These are phyloP conservation scores for Gadopsis bispinosus DNA, from an alignment of 2,797 vertebrate genomes.

Conservation along the genomic window DNA sequence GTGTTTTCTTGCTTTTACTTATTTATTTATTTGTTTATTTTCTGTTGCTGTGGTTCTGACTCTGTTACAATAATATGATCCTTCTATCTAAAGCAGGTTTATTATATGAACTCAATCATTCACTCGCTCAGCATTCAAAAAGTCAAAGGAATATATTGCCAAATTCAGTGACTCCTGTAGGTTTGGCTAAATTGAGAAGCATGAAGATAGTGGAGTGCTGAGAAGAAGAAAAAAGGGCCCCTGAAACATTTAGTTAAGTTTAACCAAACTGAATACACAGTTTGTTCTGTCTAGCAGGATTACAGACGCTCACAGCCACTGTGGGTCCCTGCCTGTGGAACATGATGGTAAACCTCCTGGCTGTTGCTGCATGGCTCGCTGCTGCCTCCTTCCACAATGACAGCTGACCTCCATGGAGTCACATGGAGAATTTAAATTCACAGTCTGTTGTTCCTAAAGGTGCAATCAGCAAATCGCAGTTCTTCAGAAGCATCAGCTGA, in stretches of 20 bases:
- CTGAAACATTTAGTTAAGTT: background rate
- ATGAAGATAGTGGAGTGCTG: background rate
- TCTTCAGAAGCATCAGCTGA: background rate
- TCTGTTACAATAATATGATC: background rate
- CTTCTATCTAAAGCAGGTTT: background rate
- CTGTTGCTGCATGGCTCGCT: constrained; percentile 55
- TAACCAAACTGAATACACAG: background rate
- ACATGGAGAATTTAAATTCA: background rate
- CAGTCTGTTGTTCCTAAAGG: constrained; percentile 16
- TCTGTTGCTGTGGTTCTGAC: background rate
- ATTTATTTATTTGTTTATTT: background rate
- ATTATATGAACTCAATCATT: background rate
- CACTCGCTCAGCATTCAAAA: background rate
- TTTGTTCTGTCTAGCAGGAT: constrained; percentile 68
- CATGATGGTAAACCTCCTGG: constrained; percentile 72
- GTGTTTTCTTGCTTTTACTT: background rate
- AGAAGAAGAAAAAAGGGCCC: no score
- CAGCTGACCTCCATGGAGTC: constrained; percentile 27
- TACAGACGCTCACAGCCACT: constrained; percentile 76
- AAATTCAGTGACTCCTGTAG: background rate
- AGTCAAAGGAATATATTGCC: background rate
- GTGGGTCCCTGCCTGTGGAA: constrained; percentile 77
- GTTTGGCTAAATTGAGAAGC: background rate
- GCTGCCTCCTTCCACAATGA: constrained; percentile 47
- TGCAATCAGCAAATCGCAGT: constrained; percentile 31